Evolutionary conservation across 2,113 vertebrate genomes (phyloP), one percentile per base, ranked within the genome.

Genomic region (Paramormyrops kingsleyae): DNA sequence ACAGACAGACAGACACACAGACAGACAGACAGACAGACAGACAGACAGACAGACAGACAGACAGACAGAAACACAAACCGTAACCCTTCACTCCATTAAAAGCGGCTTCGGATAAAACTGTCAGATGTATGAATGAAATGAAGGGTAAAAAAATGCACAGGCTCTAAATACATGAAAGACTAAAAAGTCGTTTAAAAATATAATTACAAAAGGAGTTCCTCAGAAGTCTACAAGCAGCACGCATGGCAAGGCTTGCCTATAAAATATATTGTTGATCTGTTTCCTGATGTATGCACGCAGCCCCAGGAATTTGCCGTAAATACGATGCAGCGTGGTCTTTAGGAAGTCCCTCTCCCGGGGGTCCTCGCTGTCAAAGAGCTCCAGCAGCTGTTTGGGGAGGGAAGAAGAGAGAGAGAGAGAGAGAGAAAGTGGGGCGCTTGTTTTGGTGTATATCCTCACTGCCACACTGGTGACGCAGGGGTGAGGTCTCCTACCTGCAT

Each of bases 241-340:
- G 5, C 31, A 80, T 19, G 13, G 70, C 15, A 19, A 80, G 17
- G 74, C 97, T 90, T 95, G 99, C 99, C 98, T 98, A 98, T 99
- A 99, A 97, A 99, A 99, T 97, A 99, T 99, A 97, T 99, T 98
- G 97, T 99, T 99, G 93, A 99, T 99, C 92, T 99, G 99, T 95
- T 99, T 99, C 95, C 99, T 97, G 96, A 99, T 99, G 97, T 99
- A 99, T 39, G 99, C 98, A 94, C 99, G 94, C 94, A 99, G 96
- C 92, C 99, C 99, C 96, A 99, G 95, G 95, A 99, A 99, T 95
- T 99, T 99, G 70, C 99, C 99, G 88, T 99, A 99, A 96, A 99
- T 99, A 92, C 99, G 97, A 95, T 99, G 99, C 83, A 99, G 97
- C 93, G 99, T 99, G 88, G 98, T 99, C 95, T 99, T 99, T 92